A percentile compares a stretch with the other conserved stretches of the same genome.
These are phyloP conservation scores for Corynorhinus townsendii DNA, from an alignment of 2,113 vertebrate genomes.

Conservation along the genomic window DNA sequence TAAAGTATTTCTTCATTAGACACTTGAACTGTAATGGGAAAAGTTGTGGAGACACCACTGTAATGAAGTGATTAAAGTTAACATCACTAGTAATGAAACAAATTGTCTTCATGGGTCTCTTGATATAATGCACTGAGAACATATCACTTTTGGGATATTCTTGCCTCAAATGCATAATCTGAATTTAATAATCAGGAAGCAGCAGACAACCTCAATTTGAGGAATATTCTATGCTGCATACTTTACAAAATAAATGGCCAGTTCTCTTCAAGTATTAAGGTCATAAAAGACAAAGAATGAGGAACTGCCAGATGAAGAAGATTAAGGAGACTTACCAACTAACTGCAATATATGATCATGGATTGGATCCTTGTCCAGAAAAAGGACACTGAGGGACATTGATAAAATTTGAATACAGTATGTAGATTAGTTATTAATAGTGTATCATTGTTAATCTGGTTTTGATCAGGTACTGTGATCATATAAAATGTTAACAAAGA, in stretches of 20 bases:
- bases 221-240: background rate
- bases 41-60: background rate
- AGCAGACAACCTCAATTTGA: background rate
- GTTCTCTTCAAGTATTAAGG: background rate
- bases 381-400: background rate
- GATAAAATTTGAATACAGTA: background rate
- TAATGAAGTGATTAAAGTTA: background rate
- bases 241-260: background rate
- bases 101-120: background rate
- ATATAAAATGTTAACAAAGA: background rate
- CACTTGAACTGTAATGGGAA: background rate
- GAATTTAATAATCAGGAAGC: background rate
- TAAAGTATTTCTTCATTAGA: background rate
- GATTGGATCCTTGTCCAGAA: background rate
- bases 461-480: background rate
- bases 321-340: background rate
- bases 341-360: background rate
- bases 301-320: background rate
- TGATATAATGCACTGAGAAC: background rate
- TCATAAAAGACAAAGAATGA: background rate
- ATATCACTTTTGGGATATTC: background rate
- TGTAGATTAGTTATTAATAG: background rate
- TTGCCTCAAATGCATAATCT: background rate
- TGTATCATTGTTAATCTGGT: background rate
- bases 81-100: background rate